A percentile compares a stretch with the other conserved stretches of the same genome.
Evolutionary conservation across 2,888 invertebrate species (phyloP).

Genomic region (Troides oblongomaculatus): DNA sequence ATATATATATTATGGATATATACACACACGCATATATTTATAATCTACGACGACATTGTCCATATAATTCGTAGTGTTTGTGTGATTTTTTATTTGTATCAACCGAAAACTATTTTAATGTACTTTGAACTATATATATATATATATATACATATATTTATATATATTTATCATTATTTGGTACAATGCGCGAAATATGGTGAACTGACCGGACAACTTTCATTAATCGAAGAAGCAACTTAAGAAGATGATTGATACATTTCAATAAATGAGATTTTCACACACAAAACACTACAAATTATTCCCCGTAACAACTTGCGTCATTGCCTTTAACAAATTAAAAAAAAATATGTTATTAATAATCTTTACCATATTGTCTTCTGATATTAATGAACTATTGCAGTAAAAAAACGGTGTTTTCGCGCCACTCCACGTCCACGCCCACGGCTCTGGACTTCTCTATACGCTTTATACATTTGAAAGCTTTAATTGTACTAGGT

Average conservation of each 20-base stretch:
- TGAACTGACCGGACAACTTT: no score
- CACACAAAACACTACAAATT: slow-evolving; percentile 36
- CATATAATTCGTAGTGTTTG: slow-evolving; percentile 21
- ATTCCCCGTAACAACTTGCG: slow-evolving; percentile 37
- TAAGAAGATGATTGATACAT: no score
- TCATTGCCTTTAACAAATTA: slow-evolving; percentile 54
- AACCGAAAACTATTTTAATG: background rate
- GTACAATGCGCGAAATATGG: no score
- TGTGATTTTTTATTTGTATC: background rate
- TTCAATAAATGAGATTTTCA: no score
- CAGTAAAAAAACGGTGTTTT: slow-evolving; percentile 43
- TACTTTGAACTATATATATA: no score
- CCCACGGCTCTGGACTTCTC: slow-evolving; percentile 22
- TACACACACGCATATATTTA: background rate
- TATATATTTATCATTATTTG: no score
- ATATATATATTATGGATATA: background rate
- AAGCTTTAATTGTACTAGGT: slow-evolving; percentile 37
- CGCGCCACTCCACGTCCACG: slow-evolving; percentile 30
- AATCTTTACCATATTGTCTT: slow-evolving; percentile 65
- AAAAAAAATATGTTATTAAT: slow-evolving; percentile 39
- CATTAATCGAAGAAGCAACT: no score
- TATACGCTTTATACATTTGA: slow-evolving; percentile 25
- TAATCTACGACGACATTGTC: background rate
- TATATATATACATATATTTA: no score
- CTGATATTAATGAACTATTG: slow-evolving; percentile 46